These are phyloP conservation scores for Sitobion miscanthi DNA, from an alignment of 1,140 invertebrate genomes.

Conservation along the genomic window DNA sequence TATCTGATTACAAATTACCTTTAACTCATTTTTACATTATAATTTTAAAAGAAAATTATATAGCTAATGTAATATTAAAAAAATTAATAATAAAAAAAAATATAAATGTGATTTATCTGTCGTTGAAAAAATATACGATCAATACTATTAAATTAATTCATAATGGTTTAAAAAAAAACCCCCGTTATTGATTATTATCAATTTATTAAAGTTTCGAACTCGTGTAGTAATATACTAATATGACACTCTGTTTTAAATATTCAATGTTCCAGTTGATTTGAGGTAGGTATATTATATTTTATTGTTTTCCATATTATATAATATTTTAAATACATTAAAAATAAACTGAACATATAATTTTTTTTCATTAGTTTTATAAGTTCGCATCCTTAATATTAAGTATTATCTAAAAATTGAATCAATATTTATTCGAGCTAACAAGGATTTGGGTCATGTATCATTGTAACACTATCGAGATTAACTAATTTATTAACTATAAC, in stretches of 20 bases:
- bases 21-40: not conserved
- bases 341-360: not conserved
- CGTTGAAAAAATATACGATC: not conserved
- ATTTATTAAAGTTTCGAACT: not conserved
- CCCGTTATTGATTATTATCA: not conserved
- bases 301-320: not conserved
- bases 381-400: not conserved
- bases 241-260: not conserved
- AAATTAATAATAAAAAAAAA: not conserved
- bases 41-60: not conserved
- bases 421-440: not conserved
- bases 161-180: no score
- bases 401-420: not conserved
- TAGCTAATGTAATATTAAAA: not conserved
- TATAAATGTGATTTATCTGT: not conserved
- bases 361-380: not conserved
- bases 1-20: not conserved
- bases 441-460: not conserved
- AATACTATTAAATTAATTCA: not conserved
- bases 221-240: not conserved
- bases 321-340: not conserved
- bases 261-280: not conserved
- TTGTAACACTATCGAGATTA: not conserved
- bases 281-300: not conserved
- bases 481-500: conserved; percentile 8